Conservation (phyloP, 2,113 vertebrate genomes). For the Ptilorrhoa leucosticta region DNA sequence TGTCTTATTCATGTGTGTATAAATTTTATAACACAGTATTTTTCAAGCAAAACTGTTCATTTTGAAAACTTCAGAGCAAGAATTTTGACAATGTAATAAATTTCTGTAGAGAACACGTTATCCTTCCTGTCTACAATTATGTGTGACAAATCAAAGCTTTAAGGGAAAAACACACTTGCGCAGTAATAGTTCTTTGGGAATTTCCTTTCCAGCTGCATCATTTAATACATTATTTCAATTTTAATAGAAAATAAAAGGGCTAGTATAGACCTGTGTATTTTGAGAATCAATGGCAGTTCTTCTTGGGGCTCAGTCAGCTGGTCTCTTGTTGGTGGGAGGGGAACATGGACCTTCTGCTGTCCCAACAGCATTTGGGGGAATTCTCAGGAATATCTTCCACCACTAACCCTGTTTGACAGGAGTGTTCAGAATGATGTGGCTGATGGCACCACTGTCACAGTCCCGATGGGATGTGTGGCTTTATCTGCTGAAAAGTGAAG, state of each 20-base stretch:
- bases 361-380: neutral
- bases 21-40: neutral
- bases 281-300: neutral
- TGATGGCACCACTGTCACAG: neutral
- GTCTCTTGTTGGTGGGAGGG: neutral
- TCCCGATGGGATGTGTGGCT: neutral
- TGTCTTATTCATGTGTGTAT: neutral
- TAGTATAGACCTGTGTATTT: neutral
- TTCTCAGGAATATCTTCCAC: neutral
- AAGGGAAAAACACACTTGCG: neutral
- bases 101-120: neutral
- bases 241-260: neutral
- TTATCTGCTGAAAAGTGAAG: neutral
- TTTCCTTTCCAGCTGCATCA: neutral
- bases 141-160: neutral
- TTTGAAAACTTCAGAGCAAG: slow-evolving; percentile 16
- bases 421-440: neutral
- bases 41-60: slow-evolving; percentile 16
- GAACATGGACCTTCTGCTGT: neutral
- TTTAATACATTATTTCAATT: neutral
- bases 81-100: slow-evolving; percentile 30
- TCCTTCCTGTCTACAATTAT: neutral
- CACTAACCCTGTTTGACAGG: accelerated
- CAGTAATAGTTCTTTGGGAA: neutral
- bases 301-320: neutral